Evolutionary conservation across 2,888 invertebrate genomes (phyloP), one percentile per base, ranked within the genome.

Genomic region (Rhynchonema sp.): DNA sequence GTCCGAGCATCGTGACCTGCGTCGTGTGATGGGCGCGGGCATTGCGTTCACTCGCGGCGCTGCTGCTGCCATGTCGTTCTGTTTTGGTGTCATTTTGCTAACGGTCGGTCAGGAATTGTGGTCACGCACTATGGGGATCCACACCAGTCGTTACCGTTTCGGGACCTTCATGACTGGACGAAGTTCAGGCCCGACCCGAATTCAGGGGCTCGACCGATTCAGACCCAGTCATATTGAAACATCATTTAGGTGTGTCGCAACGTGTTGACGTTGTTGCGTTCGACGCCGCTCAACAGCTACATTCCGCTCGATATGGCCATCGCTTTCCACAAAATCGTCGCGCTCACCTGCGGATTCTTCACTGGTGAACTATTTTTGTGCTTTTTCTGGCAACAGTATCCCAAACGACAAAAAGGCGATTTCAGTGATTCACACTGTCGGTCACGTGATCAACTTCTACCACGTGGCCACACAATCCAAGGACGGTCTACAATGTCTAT

Each of bases 11-110:
- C 84, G 89, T 28, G 92, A 94, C 74, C 76, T 94, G 66, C 79
- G 92, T 1, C 89, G 92, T 70, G 91, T 94, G 54, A 92, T 94
- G 92, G 92, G 92, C 1, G 88, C 89, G 1, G 91, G 92, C 0
- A 92, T 92, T 57, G 91, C 91, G 9, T 87, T 91, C 66, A 91
- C 91, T 0, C 79, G 91, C 73, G 91, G 91, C 25, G 87, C 91
- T 0, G 92, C 92, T 0, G 91, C 90, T 1, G 86, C 91, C 0
- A 74, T 94, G 9, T 91, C 91, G 0, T 92, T 94, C 75, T 90
- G 89, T 75, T 92, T 91, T 76, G 87, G 87, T 66, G 79, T 94
- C 17, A 78, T 94, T 0, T 77, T 92, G 46, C 76, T 94, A 28
- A 92, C 92, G 1, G 72, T 72, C 1, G n/a, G 49, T 49, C 13